Percentiles rank a stretch among this genome's conserved stretches.
Conservation (phyloP, 2,113 vertebrate genomes). For the Amazona vittata region DNA sequence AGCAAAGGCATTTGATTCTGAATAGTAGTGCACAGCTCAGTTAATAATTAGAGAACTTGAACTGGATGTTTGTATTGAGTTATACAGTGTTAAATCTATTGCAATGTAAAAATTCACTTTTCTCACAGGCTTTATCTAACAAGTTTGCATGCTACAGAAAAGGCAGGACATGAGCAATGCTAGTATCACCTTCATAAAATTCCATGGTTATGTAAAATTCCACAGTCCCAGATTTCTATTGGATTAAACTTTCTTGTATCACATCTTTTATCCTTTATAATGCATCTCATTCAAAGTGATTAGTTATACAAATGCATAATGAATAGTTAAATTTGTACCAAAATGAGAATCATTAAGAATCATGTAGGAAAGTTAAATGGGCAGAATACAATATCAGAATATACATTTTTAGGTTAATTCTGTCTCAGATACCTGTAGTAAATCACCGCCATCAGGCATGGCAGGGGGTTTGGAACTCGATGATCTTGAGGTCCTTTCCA, state of each 20-base stretch:
- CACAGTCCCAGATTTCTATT: not conserved
- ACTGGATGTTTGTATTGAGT: not conserved
- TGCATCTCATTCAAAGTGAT: not conserved
- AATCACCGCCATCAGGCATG: not conserved
- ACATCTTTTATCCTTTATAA: not conserved
- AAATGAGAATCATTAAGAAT: not conserved
- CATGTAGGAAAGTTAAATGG: not conserved
- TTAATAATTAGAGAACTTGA: not conserved
- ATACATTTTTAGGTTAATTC: not conserved
- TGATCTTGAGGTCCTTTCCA: too few species aligned
- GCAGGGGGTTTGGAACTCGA: too few species aligned
- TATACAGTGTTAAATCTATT: not conserved
- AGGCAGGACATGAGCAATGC: not conserved
- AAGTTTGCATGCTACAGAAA: not conserved
- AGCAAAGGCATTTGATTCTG: constrained; percentile 3
- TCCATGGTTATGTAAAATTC: not conserved
- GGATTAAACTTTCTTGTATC: not conserved
- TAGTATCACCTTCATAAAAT: not conserved
- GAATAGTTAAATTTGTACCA: not conserved
- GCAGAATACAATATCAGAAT: not conserved
- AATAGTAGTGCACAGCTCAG: not conserved
- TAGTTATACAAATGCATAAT: not conserved
- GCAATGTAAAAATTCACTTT: not conserved
- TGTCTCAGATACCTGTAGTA: not conserved
- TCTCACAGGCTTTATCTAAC: not conserved